A percentile compares a stretch with the other conserved stretches of the same genome.
Evolutionary conservation across 2,797 vertebrate genomes (phyloP).

Genomic region (Oreochromis grahami): DNA sequence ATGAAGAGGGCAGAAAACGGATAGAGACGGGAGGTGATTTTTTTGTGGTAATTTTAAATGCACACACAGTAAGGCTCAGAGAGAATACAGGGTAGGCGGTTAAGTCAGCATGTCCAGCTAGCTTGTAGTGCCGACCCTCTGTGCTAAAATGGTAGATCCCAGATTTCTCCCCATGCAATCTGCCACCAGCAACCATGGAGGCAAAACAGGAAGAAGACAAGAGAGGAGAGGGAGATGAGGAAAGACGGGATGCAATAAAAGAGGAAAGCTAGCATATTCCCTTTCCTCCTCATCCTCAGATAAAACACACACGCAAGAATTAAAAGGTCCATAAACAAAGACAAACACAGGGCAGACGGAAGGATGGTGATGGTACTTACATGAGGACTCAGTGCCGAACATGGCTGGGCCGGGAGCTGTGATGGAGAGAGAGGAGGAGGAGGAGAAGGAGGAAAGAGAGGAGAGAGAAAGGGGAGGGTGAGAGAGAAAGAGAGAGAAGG

Average conservation of each 20-base stretch:
- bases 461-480: slow-evolving; percentile 49
- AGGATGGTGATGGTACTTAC: slow-evolving; percentile 87
- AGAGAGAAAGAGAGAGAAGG: slow-evolving; percentile 59
- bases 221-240: slow-evolving; percentile 3
- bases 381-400: slow-evolving; percentile 99
- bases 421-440: slow-evolving; percentile 75
- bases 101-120: slow-evolving; percentile 47
- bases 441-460: slow-evolving; percentile 51
- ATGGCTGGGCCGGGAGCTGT: slow-evolving; percentile 94
- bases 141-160: slow-evolving; percentile 72
- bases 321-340: background rate
- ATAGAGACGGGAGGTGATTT: background rate
- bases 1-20: background rate
- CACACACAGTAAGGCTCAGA: background rate
- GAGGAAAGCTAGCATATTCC: slow-evolving; percentile 8
- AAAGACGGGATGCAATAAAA: slow-evolving; percentile 24
- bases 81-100: slow-evolving; percentile 24
- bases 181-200: slow-evolving; percentile 58
- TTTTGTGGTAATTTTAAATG: background rate
- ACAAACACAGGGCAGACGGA: slow-evolving; percentile 38
- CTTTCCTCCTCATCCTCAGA: background rate
- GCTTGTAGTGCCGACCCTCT: slow-evolving; percentile 48
- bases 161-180: slow-evolving; percentile 50
- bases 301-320: background rate
- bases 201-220: slow-evolving; percentile 54